Percentiles rank a stretch among this genome's conserved stretches.
phyloP scores from a whole-genome alignment of 2,113 vertebrate genomes.

The Eretmochelys imbricata region DNA sequence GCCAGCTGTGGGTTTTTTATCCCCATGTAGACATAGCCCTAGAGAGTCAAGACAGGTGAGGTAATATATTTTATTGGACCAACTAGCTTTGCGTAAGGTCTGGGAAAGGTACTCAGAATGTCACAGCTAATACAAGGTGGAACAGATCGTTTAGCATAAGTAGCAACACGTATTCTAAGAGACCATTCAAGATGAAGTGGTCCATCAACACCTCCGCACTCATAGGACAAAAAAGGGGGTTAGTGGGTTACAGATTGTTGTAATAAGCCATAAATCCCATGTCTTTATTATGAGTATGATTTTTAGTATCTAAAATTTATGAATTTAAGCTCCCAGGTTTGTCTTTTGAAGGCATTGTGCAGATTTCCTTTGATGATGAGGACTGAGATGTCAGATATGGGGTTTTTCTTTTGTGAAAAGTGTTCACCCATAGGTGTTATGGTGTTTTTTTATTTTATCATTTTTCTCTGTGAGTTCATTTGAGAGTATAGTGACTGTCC shows the following conservation, averaged over 20 bases:
- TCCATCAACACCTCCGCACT: background rate
- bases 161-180: background rate
- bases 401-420: background rate
- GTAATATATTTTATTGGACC: background rate
- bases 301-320: background rate
- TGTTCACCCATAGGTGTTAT: background rate
- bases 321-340: background rate
- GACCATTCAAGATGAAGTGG: background rate
- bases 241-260: background rate
- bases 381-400: background rate
- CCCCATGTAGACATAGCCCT: background rate
- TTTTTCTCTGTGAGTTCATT: background rate
- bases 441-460: background rate
- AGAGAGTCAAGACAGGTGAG: background rate
- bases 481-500: background rate
- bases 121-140: background rate
- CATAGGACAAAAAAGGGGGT: background rate
- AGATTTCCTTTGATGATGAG: background rate
- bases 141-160: background rate
- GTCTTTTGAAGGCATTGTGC: background rate
- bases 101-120: background rate
- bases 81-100: background rate
- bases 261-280: background rate
- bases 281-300: background rate
- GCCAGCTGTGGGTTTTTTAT: background rate